A percentile compares a stretch with the other conserved stretches of the same genome.
Conservation (phyloP, 2,797 vertebrate genomes). For the Anomalospiza imberbis region DNA sequence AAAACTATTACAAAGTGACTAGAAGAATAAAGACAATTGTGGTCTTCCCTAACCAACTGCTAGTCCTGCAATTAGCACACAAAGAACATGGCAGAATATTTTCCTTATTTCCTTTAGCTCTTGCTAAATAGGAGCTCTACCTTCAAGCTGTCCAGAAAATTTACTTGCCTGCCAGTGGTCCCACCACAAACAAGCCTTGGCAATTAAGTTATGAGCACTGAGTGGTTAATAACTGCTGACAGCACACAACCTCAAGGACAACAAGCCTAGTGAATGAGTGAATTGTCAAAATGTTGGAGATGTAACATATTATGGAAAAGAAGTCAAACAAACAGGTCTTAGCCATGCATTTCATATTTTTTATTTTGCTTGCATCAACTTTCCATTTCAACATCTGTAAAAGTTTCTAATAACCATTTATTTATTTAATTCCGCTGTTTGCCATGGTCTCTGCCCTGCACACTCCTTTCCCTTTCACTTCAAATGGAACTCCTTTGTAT, state of each 20-base stretch:
- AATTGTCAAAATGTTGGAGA: neutral
- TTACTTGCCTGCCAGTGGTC: neutral
- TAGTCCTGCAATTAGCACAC: neutral
- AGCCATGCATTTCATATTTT: slow-evolving; percentile 36
- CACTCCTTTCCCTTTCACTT: slow-evolving; percentile 90
- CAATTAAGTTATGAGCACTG: neutral
- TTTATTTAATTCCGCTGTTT: slow-evolving; percentile 95
- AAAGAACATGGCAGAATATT: accelerated
- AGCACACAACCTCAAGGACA: neutral
- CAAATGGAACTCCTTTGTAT: slow-evolving; percentile 91
- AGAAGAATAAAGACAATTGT: neutral
- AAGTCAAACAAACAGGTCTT: slow-evolving; percentile 40
- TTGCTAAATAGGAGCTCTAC: neutral
- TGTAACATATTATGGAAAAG: neutral
- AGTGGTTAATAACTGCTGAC: neutral
- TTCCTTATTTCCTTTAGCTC: neutral
- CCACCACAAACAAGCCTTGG: neutral
- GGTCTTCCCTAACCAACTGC: neutral
- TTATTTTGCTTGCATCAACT: slow-evolving; percentile 80
- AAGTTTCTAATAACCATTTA: slow-evolving; percentile 23
- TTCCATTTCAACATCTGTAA: slow-evolving; percentile 46
- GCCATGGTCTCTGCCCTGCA: slow-evolving; percentile 92
- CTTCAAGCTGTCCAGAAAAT: neutral
- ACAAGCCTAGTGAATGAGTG: neutral
- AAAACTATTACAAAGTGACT: neutral